Evolutionary conservation across 1,140 invertebrate species (phyloP).

Genomic region (Tribolium castaneum): DNA sequence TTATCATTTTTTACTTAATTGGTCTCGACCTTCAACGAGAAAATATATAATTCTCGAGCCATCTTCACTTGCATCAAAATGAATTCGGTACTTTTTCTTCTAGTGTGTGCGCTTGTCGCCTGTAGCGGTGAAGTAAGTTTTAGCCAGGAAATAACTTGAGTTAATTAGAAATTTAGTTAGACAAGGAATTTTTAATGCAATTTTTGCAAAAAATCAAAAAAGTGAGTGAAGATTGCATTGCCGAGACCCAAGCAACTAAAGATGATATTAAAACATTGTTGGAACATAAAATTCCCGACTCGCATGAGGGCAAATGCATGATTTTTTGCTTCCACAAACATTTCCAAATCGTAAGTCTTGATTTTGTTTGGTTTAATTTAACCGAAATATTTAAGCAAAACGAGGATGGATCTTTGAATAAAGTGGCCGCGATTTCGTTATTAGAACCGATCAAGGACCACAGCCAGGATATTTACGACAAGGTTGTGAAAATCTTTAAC

Average conservation of each 20-base stretch:
- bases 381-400: constrained; percentile 25
- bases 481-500: constrained; percentile 35
- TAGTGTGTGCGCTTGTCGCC: not conserved
- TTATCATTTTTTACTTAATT: not conserved
- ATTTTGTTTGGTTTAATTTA: not conserved
- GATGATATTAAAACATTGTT: constrained; percentile 15
- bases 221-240: constrained; percentile 40
- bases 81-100: not conserved
- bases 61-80: not conserved
- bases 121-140: not conserved
- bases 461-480: constrained; percentile 37
- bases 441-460: constrained; percentile 39
- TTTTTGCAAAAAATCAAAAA: constrained; percentile 41
- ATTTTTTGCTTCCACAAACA: constrained; percentile 36
- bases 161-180: constrained; percentile 21
- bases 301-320: constrained; percentile 27
- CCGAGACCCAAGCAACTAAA: constrained; percentile 16
- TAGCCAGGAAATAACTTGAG: not conserved
- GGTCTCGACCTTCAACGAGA: not conserved
- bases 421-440: not conserved
- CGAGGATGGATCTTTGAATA: constrained; percentile 23
- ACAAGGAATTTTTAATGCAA: constrained; percentile 43
- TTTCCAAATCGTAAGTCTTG: constrained; percentile 26
- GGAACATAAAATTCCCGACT: not conserved
- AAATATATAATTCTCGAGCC: not conserved